Conservation (phyloP, 1,140 invertebrate species). For the Phortica variegata region DNA sequence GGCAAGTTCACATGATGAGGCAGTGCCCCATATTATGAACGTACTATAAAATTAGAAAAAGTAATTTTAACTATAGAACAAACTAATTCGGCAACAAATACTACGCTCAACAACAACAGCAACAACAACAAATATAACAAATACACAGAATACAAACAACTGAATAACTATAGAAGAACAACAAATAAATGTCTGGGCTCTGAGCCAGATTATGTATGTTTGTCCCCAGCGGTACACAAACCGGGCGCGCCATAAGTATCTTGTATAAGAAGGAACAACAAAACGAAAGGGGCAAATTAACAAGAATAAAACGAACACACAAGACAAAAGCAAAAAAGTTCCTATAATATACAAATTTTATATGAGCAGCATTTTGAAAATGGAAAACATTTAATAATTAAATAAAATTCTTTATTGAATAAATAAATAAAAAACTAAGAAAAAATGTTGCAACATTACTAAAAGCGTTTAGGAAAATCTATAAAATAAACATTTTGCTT, state of each 20-base stretch:
- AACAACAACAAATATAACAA: conserved; percentile 40
- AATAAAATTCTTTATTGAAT: too few relatives aligned
- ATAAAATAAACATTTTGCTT: too few relatives aligned
- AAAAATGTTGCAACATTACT: too few relatives aligned
- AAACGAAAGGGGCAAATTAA: conserved; percentile 6
- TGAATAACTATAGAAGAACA: conserved; percentile 41
- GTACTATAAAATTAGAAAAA: conserved; percentile 6
- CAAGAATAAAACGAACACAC: not conserved
- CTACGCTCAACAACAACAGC: not conserved
- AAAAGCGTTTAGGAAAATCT: too few relatives aligned
- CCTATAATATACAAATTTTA: too few relatives aligned
- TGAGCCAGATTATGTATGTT: conserved; percentile 37
- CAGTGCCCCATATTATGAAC: not conserved
- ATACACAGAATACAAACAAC: conserved; percentile 49
- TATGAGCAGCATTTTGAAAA: too few relatives aligned
- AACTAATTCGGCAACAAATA: conserved; percentile 4
- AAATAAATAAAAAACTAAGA: too few relatives aligned
- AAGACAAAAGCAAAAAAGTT: too few relatives aligned
- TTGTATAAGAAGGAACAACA: too few relatives aligned
- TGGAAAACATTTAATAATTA: too few relatives aligned
- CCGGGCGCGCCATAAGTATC: too few relatives aligned
- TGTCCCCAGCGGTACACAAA: conserved; percentile 18
- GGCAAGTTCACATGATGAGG: not conserved
- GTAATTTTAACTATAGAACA: conserved; percentile 17
- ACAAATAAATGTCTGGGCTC: conserved; percentile 40